A percentile compares a stretch with the other conserved stretches of the same genome.
Evolutionary conservation across 2,888 invertebrate species (phyloP).

Genomic region (Eumerus sabulonum): DNA sequence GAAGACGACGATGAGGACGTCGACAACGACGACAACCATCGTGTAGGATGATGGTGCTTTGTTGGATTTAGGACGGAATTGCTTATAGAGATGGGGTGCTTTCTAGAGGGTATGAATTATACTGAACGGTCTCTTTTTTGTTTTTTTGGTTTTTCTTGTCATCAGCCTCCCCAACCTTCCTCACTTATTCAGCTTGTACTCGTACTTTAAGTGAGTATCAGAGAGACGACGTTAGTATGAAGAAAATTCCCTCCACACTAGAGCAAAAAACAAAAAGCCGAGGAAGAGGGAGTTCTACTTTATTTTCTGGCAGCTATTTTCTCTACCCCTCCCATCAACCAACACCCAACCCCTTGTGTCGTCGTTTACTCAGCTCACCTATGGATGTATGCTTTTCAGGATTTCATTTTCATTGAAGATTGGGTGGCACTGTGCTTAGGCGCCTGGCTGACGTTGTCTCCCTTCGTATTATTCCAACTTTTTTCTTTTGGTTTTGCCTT

Average conservation of each 20-base stretch:
- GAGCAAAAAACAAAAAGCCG: conserved; percentile 32
- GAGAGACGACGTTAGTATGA: conserved; percentile 56
- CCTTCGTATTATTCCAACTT: conserved; percentile 55
- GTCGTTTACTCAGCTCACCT: conserved; percentile 12
- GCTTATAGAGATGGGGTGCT: conserved; percentile 61
- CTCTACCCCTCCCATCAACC: conserved; percentile 20
- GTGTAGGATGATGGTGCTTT: conserved; percentile 67
- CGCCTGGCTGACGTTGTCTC: conserved; percentile 33
- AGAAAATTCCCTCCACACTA: conserved; percentile 42
- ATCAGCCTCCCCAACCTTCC: conserved; percentile 23
- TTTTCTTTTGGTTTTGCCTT: conserved; percentile 23
- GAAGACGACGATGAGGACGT: conserved; percentile 44
- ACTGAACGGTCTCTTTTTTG: too few relatives aligned
- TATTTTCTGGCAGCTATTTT: conserved; percentile 58
- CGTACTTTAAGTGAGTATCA: conserved; percentile 53
- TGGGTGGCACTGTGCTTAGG: conserved; percentile 34
- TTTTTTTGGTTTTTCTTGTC: too few relatives aligned
- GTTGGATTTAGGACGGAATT: conserved; percentile 67
- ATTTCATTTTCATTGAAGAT: conserved; percentile 71
- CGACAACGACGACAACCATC: conserved; percentile 52
- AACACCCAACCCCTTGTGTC: conserved; percentile 34
- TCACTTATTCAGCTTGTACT: conserved; percentile 46
- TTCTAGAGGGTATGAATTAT: conserved; percentile 36
- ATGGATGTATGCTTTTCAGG: conserved; percentile 48
- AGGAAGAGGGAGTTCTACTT: conserved; percentile 64